Conservation (phyloP, 2,797 vertebrate species). For the Emys orbicularis region DNA sequence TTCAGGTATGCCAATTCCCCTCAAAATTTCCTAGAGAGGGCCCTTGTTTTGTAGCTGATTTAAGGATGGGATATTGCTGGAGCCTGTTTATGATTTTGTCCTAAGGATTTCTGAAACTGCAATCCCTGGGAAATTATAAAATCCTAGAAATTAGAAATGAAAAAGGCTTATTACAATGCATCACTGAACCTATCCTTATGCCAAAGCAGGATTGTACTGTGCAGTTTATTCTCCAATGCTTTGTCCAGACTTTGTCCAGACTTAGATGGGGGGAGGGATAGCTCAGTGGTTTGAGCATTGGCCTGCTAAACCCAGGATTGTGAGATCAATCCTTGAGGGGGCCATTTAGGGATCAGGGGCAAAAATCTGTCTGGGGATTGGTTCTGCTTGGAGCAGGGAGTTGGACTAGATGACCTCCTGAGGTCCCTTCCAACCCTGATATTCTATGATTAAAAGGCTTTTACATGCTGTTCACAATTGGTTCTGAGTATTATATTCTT, state of each 20-base stretch:
- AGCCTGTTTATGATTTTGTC: slow-evolving; percentile 23
- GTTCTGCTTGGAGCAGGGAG: too few relatives aligned
- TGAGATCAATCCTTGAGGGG: too few relatives aligned
- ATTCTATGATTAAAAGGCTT: slow-evolving; percentile 34
- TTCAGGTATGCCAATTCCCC: not conserved
- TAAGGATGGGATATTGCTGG: slow-evolving; percentile 44
- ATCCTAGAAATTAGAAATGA: slow-evolving; percentile 41
- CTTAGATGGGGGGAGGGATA: too few relatives aligned
- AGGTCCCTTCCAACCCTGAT: too few relatives aligned
- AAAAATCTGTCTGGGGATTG: too few relatives aligned
- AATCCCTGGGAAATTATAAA: slow-evolving; percentile 38
- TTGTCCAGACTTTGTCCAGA: slow-evolving; percentile 15
- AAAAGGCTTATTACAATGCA: not conserved
- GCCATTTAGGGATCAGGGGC: too few relatives aligned
- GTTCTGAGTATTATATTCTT: not conserved
- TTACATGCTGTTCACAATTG: not conserved
- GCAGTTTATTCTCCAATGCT: slow-evolving; percentile 28
- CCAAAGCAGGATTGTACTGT: slow-evolving; percentile 41
- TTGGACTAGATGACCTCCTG: too few relatives aligned
- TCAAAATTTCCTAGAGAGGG: not conserved
- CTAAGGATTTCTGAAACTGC: slow-evolving; percentile 38
- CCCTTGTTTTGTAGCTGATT: slow-evolving; percentile 37
- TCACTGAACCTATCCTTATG: not conserved
- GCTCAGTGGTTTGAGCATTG: too few relatives aligned
- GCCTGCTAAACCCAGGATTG: too few relatives aligned